These are phyloP conservation scores for Blastobasis adustella DNA, from an alignment of 2,888 invertebrate genomes.

Conservation along the genomic window DNA sequence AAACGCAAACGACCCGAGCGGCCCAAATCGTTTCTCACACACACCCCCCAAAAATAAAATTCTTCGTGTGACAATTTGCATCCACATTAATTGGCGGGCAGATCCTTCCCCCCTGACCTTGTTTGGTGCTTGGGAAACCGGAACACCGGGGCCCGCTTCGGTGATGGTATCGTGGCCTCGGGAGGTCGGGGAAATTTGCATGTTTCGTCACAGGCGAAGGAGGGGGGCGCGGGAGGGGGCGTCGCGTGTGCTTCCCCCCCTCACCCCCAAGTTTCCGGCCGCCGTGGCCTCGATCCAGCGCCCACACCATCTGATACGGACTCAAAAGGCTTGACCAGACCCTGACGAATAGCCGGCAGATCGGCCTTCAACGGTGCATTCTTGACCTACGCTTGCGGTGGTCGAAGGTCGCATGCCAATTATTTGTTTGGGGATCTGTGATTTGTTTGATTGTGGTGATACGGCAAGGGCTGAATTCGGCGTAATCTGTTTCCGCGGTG, in stretches of 20 bases:
- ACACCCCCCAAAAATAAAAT: too few species aligned
- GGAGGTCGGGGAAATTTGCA: conserved; percentile 55
- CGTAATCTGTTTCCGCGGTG: too few species aligned
- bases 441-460: too few species aligned
- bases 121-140: conserved; percentile 22
- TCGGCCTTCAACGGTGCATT: conserved; percentile 10
- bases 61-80: too few species aligned
- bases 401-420: too few species aligned
- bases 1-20: too few species aligned
- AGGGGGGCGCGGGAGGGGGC: conserved; percentile 11
- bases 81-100: too few species aligned
- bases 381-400: conserved; percentile 7
- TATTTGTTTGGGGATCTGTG: too few species aligned
- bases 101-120: conserved; percentile 33
- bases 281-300: conserved; percentile 52
- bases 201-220: conserved; percentile 48
- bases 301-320: conserved; percentile 49
- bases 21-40: too few species aligned
- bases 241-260: conserved; percentile 1
- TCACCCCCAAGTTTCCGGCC: not conserved
- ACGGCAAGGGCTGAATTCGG: too few species aligned
- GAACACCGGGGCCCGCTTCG: conserved; percentile 30
- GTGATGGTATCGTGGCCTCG: conserved; percentile 38
- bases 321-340: conserved; percentile 19
- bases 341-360: not conserved